phyloP scores from a whole-genome alignment of 2,888 invertebrate species.

The Desoria tigrina region DNA sequence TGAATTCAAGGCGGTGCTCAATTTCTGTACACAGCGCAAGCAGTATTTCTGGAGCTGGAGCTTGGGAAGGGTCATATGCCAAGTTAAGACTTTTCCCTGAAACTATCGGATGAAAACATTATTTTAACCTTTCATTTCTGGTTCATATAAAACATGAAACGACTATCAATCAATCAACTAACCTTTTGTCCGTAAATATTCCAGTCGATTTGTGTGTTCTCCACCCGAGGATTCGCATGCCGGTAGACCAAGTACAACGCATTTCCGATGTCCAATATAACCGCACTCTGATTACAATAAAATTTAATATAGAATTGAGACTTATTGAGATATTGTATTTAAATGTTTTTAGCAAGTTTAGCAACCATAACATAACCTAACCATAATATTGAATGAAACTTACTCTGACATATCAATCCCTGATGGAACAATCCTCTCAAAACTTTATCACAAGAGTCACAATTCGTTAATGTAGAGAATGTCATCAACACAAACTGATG shows the following conservation, averaged over 20 bases:
- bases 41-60: slow-evolving; percentile 65
- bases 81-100: slow-evolving; percentile 68
- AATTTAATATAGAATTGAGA: too few species aligned
- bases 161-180: background rate
- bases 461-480: slow-evolving; percentile 68
- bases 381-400: too few species aligned
- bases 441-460: slow-evolving; percentile 73
- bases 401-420: slow-evolving; percentile 70
- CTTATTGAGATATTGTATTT: too few species aligned
- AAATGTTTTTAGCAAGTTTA: too few species aligned
- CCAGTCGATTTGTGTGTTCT: slow-evolving; percentile 16
- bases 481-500: slow-evolving; percentile 66
- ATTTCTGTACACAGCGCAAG: slow-evolving; percentile 56
- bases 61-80: slow-evolving; percentile 61
- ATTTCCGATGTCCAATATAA: slow-evolving; percentile 69
- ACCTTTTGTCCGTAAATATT: slow-evolving; percentile 42
- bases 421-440: slow-evolving; percentile 70
- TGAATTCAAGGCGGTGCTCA: slow-evolving; percentile 29
- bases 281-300: slow-evolving; percentile 65
- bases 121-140: too few species aligned
- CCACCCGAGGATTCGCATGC: slow-evolving; percentile 57
- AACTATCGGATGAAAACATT: slow-evolving; percentile 54
- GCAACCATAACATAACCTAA: too few species aligned
- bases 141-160: too few species aligned
- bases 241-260: slow-evolving; percentile 67